Evolutionary conservation across 2,888 invertebrate species (phyloP), one percentile per base, ranked within the genome.

Genomic region (Endotricha flammealis): DNA sequence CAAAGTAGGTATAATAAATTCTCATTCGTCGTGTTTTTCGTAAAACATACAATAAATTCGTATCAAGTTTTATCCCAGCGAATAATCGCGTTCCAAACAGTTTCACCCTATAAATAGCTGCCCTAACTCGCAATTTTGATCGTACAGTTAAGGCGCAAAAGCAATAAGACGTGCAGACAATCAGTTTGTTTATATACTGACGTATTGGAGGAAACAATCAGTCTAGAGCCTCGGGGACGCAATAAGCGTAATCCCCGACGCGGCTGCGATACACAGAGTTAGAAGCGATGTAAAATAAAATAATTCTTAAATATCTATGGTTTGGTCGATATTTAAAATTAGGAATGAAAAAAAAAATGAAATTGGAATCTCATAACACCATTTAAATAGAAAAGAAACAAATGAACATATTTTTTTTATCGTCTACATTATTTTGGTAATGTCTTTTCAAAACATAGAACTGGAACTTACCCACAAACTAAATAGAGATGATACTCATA

Each of bases 241-340:
- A 80, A 81, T 83, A 81, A 80, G 71, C 71, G 76, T 80, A 74
- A 80, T 77, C 79, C 74, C 61, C 53, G 54, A 54, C 48, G 55
- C 57, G 56, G 43, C 54, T 39, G 41, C 38, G 53, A 57, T 43
- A 49, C 57, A 61, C 40, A 55, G 50, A 41, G 32, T 47, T 41
- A 59, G 64, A 61, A 58, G 60, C 29, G 57, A 47, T 8, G 59
- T 64, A 20, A 20, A 20, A 20, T 4, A 20, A n/a, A n/a, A n/a
- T n/a, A n/a, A n/a, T n/a, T n/a, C n/a, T n/a, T n/a, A n/a, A n/a
- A n/a, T n/a, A n/a, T n/a, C n/a, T n/a, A n/a, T n/a, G n/a, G n/a
- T n/a, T n/a, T n/a, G n/a, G n/a, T n/a, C n/a, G n/a, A n/a, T n/a
- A n/a, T n/a, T n/a, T n/a, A n/a, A n/a, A n/a, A n/a, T n/a, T n/a